Evolutionary conservation across 2,797 vertebrate species (phyloP).

Genomic region (Hyperoplus immaculatus): DNA sequence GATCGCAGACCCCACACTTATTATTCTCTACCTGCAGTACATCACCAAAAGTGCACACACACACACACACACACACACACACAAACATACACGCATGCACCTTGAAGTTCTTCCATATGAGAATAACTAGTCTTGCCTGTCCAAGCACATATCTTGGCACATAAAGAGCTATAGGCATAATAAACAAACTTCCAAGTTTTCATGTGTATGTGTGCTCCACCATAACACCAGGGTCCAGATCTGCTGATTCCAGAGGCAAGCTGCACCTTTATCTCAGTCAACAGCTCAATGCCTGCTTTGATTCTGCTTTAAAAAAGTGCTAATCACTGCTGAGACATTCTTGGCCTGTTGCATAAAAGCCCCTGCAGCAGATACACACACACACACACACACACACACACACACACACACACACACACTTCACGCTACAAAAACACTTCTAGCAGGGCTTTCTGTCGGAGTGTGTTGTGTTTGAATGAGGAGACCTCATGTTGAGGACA

Average conservation of each 20-base stretch:
- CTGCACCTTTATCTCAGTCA: conserved; percentile 28
- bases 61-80: background rate
- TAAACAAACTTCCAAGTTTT: conserved; percentile 47
- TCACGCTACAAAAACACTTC: conserved; percentile 7
- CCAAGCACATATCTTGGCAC: conserved; percentile 61
- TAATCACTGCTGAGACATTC: conserved; percentile 57
- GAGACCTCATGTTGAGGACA: background rate
- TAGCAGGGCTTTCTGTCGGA: background rate
- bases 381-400: background rate
- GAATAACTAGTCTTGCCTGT: conserved; percentile 73
- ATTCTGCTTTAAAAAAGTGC: conserved; percentile 34
- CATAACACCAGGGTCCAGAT: conserved; percentile 30
- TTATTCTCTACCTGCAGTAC: too few relatives aligned
- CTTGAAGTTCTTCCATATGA: conserved; percentile 60
- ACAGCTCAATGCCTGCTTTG: conserved; percentile 54
- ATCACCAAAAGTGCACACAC: background rate
- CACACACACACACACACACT: too few relatives aligned
- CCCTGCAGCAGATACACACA: conserved; percentile 32
- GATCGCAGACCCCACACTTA: too few relatives aligned
- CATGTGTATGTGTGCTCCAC: conserved; percentile 1
- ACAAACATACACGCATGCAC: background rate
- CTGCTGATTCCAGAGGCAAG: conserved; percentile 29
- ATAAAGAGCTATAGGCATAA: conserved; percentile 33
- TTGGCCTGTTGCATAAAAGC: conserved; percentile 48
- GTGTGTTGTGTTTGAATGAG: conserved; percentile 3